Base-by-base conservation (phyloP, 2,888 invertebrate species). In the Apodemia mormo region DNA sequence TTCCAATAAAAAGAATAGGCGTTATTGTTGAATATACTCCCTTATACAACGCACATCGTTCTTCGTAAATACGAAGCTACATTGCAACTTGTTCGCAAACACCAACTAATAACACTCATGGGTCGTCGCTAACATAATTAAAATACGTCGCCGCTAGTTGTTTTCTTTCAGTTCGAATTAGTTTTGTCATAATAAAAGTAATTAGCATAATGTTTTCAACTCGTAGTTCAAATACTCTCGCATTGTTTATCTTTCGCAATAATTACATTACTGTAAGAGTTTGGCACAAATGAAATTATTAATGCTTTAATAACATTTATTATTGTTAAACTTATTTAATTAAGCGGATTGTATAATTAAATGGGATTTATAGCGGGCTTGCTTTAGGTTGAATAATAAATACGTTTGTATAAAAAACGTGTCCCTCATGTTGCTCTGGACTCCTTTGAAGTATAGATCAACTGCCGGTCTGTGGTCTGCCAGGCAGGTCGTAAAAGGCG, bases 221-320 rank as follows among this genome's bases (percentile, higher is more conserved):
- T 65, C 49, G 52, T 52, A 52, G 52, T 33, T 65, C 52, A 64
- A 65, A 65, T 37, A 64, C 64, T 58, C 61, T 64, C 37, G 61
- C 61, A 64, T 64, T 61, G 37, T 64, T 65, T 52, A 45, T 68
- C 37, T 65, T 66, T 66, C 65, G 65, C 58, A 61, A 61, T 64
- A 68, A 68, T 68, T 64, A 68, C 65, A 65, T 68, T 68, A 64
- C 64, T 52, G 68, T 65, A 68, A 52, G 65, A 68, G 68, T 64
- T 65, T 65, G 64, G 49, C 65, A 52, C 37, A 52, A 68, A 68
- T 65, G 37, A 52, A 68, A 68, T 68, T 68, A 33, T 6, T 45
- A 30, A 45, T 43, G 58, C 45, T 68, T 61, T 43, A 30, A 43
- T 49, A 49, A 12, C n/a, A 68, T 61, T 30, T 61, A 33, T 61